Evolutionary conservation across 2,113 vertebrate genomes (phyloP), one percentile per base, ranked within the genome.

Genomic region (Chloebia gouldiae): DNA sequence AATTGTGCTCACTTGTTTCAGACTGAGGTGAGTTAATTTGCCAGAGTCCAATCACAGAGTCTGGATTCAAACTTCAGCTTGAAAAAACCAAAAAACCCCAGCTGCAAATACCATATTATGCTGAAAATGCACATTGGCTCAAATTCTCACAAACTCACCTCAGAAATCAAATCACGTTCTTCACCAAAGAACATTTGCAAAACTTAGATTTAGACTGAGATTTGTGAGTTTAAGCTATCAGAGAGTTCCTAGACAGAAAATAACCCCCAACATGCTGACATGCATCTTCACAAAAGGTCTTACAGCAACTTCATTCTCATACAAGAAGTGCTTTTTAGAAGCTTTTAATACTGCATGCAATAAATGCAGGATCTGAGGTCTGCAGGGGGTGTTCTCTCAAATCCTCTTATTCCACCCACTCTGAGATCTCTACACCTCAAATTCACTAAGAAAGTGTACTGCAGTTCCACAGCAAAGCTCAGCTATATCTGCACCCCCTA

Each of bases 381-480:
- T 59, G 63, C 84, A 91, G 86, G 89, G 81, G 91, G 89, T 85
- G 13, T 61, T 90, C 87, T 70, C 75, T 61, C 50, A 96, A 95
- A 93, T 95, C 81, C 77, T 86, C 66, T 93, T 84, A 89, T 71
- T 82, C 60, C 73, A 92, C 66, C 42, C 16, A 57, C 45, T 91
- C 83, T 33, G 33, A 90, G 44, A 91, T 44, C 28, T 28, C 78
- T 16, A 66, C 37, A 61, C 49, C 13, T 49, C 6, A 51, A 40
- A 49, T 45, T 76, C 86, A 93, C 81, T 37, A 42, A 93, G 31
- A 11, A 71, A 75, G 30, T 0, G 1, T 15, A 49, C 44, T 37
- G 19, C 81, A 80, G 8, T 60, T 79, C 51, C 39, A 56, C 20
- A 10, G 45, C 61, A 79, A 87, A 85, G n/a, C 30, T 90, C 37